Evolutionary conservation across 53 echinoderm and acorn worm species (phyloP), one percentile per base, ranked within the genome.

Genomic region (Henricia sp.): DNA sequence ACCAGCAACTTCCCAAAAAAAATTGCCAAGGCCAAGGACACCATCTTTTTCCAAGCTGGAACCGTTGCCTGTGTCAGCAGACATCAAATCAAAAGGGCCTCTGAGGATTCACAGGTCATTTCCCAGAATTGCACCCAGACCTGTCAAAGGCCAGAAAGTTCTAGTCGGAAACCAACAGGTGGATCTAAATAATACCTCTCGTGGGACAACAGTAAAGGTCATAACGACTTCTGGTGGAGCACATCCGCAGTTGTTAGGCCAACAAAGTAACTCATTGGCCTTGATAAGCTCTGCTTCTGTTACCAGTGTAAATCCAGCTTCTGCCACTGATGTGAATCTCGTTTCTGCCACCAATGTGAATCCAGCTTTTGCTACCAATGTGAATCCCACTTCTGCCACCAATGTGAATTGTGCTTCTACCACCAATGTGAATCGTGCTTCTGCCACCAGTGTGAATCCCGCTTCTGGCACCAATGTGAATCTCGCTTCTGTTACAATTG

Each of bases 51-150:
- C 70, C 33, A 70, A 70, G 70, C 46, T 70, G 70, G 70, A 70
- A 26, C 52, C 68, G 6, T 4, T 51, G 26, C n/a, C n/a, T n/a
- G n/a, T n/a, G n/a, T 16, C 21, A 27, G 55, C 69, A 3, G 42
- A 51, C 16, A 28, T 37, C 0, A 38, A 30, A 2, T 20, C 17
- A 12, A 70, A 68, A 24, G 83, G 83, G 39, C 68, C 52, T 19
- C 35, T 38, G n/a, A 52, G 83, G 33, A 33, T 63, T 6, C 62
- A 23, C 44, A 42, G 40, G 17, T 28, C 64, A 35, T 28, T 80
- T 20, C 48, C 80, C 5, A 62, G 50, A 16, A 80, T 80, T 63
- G 80, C 80, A 11, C 80, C 80, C 1, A 80, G 64, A 33, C 30
- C 48, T 5, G 20, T 25, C 25, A 4, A 63, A 2, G n/a, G 32